A percentile compares a stretch with the other conserved stretches of the same genome.
Evolutionary conservation across 2,888 invertebrate genomes (phyloP).

Genomic region (Meandrusa payeni): DNA sequence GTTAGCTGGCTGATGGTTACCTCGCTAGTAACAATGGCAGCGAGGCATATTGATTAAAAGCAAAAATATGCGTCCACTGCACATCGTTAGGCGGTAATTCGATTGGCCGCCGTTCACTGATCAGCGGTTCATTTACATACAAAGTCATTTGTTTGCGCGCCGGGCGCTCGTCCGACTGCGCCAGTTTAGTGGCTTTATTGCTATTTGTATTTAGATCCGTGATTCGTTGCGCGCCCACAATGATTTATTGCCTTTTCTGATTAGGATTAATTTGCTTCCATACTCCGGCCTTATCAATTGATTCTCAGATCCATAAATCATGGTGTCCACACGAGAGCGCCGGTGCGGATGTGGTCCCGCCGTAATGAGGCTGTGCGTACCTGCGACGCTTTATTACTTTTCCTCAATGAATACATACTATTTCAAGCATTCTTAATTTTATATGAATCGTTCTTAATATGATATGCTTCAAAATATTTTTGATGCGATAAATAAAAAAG

Average conservation of each 20-base stretch:
- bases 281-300: slow-evolving; percentile 17
- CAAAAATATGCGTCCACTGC: too few species aligned
- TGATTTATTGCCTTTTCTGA: slow-evolving; percentile 21
- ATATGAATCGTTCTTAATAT: too few species aligned
- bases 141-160: slow-evolving; percentile 16
- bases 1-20: too few species aligned
- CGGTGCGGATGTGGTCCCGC: too few species aligned
- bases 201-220: slow-evolving; percentile 21
- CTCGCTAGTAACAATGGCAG: too few species aligned
- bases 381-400: too few species aligned
- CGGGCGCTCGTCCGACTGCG: slow-evolving; percentile 27
- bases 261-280: slow-evolving; percentile 18
- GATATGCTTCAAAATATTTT: too few species aligned
- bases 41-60: too few species aligned
- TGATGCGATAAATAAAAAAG: too few species aligned
- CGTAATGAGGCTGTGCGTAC: too few species aligned
- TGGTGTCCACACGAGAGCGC: not conserved
- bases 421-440: too few species aligned
- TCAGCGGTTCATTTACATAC: slow-evolving; percentile 21
- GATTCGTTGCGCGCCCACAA: slow-evolving; percentile 8
- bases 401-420: too few species aligned
- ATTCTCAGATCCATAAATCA: slow-evolving; percentile 13
- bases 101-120: slow-evolving; percentile 4
- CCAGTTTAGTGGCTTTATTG: slow-evolving; percentile 38
- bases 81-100: not conserved